Evolutionary conservation across 1,140 invertebrate genomes (phyloP), one percentile per base, ranked within the genome.

Genomic region (Solen grandis): DNA sequence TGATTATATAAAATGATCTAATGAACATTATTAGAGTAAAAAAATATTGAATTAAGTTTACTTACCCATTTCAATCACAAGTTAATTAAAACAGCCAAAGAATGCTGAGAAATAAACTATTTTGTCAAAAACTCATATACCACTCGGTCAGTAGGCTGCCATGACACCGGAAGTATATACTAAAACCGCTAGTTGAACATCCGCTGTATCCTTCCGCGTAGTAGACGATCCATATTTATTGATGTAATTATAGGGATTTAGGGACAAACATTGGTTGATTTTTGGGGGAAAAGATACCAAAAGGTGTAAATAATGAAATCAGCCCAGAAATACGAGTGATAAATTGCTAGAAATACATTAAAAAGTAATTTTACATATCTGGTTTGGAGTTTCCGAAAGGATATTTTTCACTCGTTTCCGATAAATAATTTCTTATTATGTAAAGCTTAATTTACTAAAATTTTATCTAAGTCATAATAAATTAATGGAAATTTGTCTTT

Each of bases 161-260:
- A 86, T 85, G 83, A 86, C 85, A 87, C 86, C 85, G 86, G 86
- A 86, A 86, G 83, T 87, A 54, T 74, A 77, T 52, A 62, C 36
- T 59, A n/a, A 13, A n/a, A 29, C 35, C 4, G n/a, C 35, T 2
- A 2, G 14, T 22, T 13, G n/a, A 27, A 65, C 25, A 65, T 10
- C 41, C 31, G 31, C n/a, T 50, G 25, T 35, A 59, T 70, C 57
- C 52, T 57, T 31, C 36, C 38, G 25, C 46, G 31, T 29, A 57
- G 60, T 54, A 54, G 46, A 59, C 31, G 54, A 73, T 22, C 5
- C 5, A 19, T 35, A 19, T 2, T 19, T 22, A 29, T 52, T 55
- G 41, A 54, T 50, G 22, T 31, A 38, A 46, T 73, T 19, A 27
- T 33, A 59, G 52, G 33, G 5, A 16, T 33, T 66, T 63, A 57